These are phyloP conservation scores for Molossus molossus DNA, from an alignment of 2,797 vertebrate species.

Conservation along the genomic window DNA sequence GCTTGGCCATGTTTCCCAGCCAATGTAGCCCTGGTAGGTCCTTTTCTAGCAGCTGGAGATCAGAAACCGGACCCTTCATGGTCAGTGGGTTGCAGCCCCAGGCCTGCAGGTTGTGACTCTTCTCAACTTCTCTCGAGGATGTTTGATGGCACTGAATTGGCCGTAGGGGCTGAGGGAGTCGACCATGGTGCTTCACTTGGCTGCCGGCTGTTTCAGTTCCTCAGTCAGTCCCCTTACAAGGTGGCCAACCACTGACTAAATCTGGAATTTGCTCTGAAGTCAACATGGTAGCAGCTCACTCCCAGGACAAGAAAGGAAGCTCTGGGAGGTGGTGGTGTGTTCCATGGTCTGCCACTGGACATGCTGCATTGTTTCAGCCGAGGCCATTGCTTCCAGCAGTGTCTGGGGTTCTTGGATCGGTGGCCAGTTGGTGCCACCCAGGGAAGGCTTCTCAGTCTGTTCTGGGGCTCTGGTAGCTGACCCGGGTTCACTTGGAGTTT, in stretches of 20 bases:
- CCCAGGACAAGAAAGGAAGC: background rate
- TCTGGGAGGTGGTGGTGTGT: no score
- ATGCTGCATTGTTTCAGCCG: no score
- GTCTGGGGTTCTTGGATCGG: background rate
- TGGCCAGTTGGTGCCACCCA: background rate
- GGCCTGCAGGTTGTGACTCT: background rate
- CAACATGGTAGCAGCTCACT: background rate
- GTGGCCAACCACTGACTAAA: no score
- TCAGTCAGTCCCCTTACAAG: no score
- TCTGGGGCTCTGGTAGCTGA: background rate
- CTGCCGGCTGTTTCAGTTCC: no score
- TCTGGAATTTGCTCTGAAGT: background rate
- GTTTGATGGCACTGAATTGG: no score
- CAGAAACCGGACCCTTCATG: background rate
- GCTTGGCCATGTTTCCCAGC: background rate
- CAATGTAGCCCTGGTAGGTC: background rate
- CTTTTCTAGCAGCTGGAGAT: background rate
- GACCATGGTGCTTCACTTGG: background rate
- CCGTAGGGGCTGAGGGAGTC: background rate
- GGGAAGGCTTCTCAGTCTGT: background rate
- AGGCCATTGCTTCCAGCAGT: no score
- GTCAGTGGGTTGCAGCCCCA: background rate
- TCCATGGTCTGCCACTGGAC: no score
- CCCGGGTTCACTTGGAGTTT: no score
- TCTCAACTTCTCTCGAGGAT: background rate